These are phyloP conservation scores for Pycnonotus jocosus DNA, from an alignment of 2,113 vertebrate genomes.

Conservation along the genomic window DNA sequence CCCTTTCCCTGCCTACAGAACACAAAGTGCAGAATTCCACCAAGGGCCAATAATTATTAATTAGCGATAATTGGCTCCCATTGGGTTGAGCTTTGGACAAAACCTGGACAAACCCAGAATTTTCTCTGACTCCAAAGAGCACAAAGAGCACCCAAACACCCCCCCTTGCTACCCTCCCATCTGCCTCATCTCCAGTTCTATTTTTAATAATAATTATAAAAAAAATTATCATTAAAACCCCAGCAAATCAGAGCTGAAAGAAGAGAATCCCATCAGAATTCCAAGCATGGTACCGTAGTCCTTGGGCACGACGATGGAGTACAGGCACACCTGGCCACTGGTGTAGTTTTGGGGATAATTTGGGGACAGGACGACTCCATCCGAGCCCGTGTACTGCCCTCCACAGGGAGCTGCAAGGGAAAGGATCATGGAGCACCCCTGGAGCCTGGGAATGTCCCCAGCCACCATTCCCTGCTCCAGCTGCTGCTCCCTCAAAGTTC, in stretches of 20 bases:
- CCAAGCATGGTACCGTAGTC: conserved; percentile 82
- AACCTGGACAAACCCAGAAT: background rate
- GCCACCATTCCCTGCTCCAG: background rate
- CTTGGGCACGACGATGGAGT: conserved; percentile 89
- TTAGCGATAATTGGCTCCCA: background rate
- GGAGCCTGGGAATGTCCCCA: background rate
- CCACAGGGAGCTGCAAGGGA: conserved; percentile 87
- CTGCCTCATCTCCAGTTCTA: background rate
- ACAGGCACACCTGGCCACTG: conserved; percentile 86
- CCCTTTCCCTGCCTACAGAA: background rate
- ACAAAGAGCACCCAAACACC: background rate
- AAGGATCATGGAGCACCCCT: background rate
- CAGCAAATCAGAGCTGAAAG: accelerated
- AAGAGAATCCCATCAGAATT: background rate
- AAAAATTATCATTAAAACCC: background rate
- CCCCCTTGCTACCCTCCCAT: background rate
- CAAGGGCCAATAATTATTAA: background rate
- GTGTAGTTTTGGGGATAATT: conserved; percentile 96
- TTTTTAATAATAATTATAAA: no score
- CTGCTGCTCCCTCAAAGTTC: background rate
- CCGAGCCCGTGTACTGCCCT: conserved; percentile 88
- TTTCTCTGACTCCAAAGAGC: background rate
- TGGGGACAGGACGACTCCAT: conserved; percentile 93
- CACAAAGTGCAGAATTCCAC: background rate
- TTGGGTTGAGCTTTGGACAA: background rate